Percentiles rank a stretch among this genome's conserved stretches.
These are phyloP conservation scores for Onychomys arenicola DNA, from an alignment of 2,797 vertebrate genomes.

Conservation along the genomic window DNA sequence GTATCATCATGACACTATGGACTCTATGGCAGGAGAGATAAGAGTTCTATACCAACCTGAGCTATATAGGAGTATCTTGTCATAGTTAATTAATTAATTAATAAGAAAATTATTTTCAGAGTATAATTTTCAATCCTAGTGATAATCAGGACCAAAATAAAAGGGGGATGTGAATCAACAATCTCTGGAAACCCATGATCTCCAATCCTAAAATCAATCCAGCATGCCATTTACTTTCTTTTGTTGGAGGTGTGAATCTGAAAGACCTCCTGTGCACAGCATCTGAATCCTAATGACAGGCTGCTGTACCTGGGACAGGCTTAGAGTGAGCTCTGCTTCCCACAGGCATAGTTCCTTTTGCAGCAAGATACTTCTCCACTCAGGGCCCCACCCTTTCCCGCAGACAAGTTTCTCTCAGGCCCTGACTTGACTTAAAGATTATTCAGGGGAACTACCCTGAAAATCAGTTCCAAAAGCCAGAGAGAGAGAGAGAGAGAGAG, in stretches of 20 bases:
- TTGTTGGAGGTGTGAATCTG: background rate
- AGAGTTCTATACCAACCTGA: background rate
- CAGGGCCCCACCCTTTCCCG: background rate
- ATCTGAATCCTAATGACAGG: background rate
- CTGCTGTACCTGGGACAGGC: background rate
- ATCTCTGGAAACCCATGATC: background rate
- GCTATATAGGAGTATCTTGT: background rate
- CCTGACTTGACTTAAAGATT: constrained; percentile 69
- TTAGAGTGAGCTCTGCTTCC: background rate
- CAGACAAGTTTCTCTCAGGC: constrained; percentile 45
- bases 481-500: background rate
- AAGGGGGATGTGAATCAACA: background rate
- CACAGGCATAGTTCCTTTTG: background rate
- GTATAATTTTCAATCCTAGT: background rate
- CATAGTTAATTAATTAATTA: background rate
- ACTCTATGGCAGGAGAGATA: background rate
- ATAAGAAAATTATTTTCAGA: background rate
- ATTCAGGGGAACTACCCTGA: constrained; percentile 65
- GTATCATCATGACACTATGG: too few relatives aligned
- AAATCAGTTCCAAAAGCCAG: constrained; percentile 84
- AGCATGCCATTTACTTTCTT: background rate
- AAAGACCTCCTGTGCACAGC: background rate
- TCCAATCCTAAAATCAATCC: background rate
- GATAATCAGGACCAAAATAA: background rate
- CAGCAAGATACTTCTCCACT: constrained; percentile 4